Conservation (phyloP, 2,888 invertebrate species). For the Cheilosia vulpina region DNA sequence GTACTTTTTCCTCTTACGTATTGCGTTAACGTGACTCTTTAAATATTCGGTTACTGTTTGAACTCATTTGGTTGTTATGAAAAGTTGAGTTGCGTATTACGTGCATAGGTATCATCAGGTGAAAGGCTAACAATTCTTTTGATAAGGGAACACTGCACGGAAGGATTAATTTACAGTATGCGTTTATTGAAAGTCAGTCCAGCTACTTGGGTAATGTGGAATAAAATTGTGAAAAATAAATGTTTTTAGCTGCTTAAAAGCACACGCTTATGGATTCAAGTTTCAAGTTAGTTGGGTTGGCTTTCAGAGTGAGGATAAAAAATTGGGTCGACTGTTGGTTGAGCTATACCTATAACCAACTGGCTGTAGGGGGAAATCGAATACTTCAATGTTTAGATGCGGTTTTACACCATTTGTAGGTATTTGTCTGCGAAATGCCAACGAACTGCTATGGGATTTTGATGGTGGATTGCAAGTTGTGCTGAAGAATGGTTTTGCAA, state of each 20-base stretch:
- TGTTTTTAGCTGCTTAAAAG: conserved; percentile 21
- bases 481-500: neutral
- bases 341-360: too few relatives aligned
- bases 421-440: conserved; percentile 40
- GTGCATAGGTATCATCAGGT: conserved; percentile 25
- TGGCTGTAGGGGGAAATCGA: conserved; percentile 23
- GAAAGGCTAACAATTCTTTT: conserved; percentile 63
- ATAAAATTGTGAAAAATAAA: conserved; percentile 16
- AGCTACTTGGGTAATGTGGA: conserved; percentile 16
- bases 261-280: conserved; percentile 19
- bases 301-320: conserved; percentile 7
- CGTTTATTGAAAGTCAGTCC: conserved; percentile 30
- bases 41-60: conserved; percentile 64
- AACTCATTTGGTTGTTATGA: conserved; percentile 65
- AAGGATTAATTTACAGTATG: conserved; percentile 61
- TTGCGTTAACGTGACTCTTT: conserved; percentile 63
- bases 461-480: conserved; percentile 1
- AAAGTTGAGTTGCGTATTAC: conserved; percentile 46
- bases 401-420: conserved; percentile 27
- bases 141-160: conserved; percentile 57
- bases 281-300: conserved; percentile 37
- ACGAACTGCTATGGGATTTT: neutral
- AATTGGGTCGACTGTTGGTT: conserved; percentile 41
- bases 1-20: conserved; percentile 68
- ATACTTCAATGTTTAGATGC: conserved; percentile 35